These are phyloP conservation scores for Laticauda laticaudata DNA, from an alignment of 2,113 vertebrate genomes.

Conservation along the genomic window DNA sequence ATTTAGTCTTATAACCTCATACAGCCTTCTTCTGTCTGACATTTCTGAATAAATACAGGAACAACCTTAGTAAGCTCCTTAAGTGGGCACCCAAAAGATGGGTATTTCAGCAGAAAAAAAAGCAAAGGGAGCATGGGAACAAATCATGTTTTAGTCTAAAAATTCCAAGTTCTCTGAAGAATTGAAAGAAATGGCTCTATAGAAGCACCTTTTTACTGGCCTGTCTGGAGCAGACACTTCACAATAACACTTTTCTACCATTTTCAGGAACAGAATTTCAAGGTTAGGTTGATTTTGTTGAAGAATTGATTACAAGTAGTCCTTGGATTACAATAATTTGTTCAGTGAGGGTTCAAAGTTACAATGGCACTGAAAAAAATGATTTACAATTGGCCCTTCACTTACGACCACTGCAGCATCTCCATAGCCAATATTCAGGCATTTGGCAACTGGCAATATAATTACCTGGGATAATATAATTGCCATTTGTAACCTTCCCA, in stretches of 20 bases:
- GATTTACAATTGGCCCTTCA: neutral
- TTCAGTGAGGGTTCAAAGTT: neutral
- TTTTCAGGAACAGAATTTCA: neutral
- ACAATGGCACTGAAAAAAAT: neutral
- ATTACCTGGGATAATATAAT: neutral
- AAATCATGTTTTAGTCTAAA: neutral
- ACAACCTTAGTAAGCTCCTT: neutral
- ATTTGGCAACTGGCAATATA: neutral
- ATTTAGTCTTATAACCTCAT: neutral
- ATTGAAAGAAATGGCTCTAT: neutral
- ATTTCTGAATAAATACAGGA: neutral
- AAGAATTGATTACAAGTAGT: neutral
- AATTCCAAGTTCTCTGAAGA: neutral
- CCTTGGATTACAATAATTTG: neutral
- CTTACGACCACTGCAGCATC: neutral
- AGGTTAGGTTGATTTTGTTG: neutral
- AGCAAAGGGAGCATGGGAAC: neutral
- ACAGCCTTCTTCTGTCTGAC: neutral
- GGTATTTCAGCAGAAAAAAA: neutral
- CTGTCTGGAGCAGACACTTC: neutral
- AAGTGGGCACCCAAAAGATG: neutral
- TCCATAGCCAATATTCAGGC: neutral
- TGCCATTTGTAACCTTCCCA: neutral
- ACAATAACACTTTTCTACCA: neutral
- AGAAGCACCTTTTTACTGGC: neutral